Evolutionary conservation across 1,140 invertebrate species (phyloP), one percentile per base, ranked within the genome.

Genomic region (Pseudomyrmex gracilis): DNA sequence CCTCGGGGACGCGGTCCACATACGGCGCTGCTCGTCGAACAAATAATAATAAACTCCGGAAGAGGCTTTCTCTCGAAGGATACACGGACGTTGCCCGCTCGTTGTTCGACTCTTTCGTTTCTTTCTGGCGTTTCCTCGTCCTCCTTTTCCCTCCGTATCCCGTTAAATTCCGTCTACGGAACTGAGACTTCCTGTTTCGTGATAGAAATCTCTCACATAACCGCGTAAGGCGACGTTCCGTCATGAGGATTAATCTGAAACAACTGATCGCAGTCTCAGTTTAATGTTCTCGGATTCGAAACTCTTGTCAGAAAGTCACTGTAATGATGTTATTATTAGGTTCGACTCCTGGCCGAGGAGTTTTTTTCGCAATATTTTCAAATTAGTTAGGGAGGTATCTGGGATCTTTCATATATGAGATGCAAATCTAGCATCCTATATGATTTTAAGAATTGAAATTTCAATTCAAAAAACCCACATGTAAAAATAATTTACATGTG

Each of bases 1-100:
- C 80, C 85, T 66, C 74, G 55, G 73, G 85, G 85, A 87, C 64
- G 34, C 15, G 51, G 66, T 47, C 61, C 63, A 64, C 73, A 83
- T 77, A 86, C 60, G 85, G 64, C 17, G 20, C 17, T 15, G 22
- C 34, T 61, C 60, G 58, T 87, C 80, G 73, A 87, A 84, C 85
- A 87, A 87, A 87, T 87, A 84, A 87, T 86, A 87, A 87, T 87
- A 87, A 87, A 83, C 73, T 73, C 80, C 49, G 66, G 51, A 84
- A 78, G 73, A 87, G 73, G 60, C 73, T 78, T 84, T 68, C 55
- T 17, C 20, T 17, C 20, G 22, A 12, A 53, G 49, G 71, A 85
- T 85, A 74, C 57, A 68, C 61, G 53, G 17, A 73, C 15, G 70
- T 73, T 15, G n/a, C 51, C 24, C 57, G 57, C 70, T 83, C 70